Conservation (phyloP, 1,140 invertebrate species). For the Calliphora vicina region DNA sequence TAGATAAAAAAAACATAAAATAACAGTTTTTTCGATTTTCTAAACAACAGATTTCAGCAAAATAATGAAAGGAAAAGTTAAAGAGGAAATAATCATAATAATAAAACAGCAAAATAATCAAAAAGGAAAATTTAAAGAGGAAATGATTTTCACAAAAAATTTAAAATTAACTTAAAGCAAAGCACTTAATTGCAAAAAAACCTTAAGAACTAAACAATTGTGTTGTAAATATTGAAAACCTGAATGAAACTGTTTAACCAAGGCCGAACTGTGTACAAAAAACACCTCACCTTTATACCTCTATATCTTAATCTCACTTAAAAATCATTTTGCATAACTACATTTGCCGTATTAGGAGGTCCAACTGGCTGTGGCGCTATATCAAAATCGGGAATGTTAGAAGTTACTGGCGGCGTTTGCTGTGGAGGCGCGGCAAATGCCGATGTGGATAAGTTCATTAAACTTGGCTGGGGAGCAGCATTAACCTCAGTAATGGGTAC, state of each 20-base stretch:
- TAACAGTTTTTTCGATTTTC: no score
- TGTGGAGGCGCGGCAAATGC: constrained; percentile 52
- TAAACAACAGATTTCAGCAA: no score
- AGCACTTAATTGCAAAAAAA: background rate
- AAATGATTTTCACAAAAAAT: background rate
- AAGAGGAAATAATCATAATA: no score
- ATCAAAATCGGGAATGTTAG: constrained; percentile 46
- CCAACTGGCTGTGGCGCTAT: constrained; percentile 49
- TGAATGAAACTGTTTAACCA: no score
- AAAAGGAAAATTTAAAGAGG: background rate
- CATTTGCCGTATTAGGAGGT: constrained; percentile 45
- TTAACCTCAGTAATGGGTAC: background rate
- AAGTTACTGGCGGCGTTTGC: no score
- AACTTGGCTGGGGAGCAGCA: constrained; percentile 43
- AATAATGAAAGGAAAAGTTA: no score
- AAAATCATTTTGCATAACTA: background rate
- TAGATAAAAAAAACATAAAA: background rate
- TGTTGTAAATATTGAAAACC: no score
- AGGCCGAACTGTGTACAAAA: background rate
- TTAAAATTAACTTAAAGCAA: background rate
- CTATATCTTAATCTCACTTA: background rate
- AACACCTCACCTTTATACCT: background rate
- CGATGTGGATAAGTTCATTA: constrained; percentile 52
- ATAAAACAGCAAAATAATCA: no score
- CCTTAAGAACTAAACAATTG: background rate